phyloP scores from a whole-genome alignment of 2,797 vertebrate species.

The Rhincodon typus region DNA sequence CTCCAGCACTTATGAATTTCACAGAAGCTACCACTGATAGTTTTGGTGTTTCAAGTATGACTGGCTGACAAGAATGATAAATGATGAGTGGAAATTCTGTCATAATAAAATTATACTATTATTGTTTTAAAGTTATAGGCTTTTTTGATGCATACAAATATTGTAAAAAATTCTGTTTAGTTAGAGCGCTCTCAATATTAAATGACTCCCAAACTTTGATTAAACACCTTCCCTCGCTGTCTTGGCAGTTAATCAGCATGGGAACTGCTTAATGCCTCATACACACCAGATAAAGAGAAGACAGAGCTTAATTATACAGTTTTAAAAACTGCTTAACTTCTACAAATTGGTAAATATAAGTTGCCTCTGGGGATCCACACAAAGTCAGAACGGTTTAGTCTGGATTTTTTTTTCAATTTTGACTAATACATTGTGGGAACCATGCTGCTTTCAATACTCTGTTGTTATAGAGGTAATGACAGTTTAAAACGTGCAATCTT shows the following conservation, averaged over 20 bases:
- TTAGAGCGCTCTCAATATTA: constrained; percentile 32
- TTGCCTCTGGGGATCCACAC: constrained; percentile 13
- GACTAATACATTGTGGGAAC: background rate
- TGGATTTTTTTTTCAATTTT: constrained; percentile 12
- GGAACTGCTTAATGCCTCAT: constrained; percentile 33
- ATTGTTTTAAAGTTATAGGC: constrained; percentile 1
- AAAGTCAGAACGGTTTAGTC: constrained; percentile 11
- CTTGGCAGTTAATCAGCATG: constrained; percentile 38
- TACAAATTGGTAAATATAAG: constrained; percentile 35
- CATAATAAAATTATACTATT: background rate
- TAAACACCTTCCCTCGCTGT: constrained; percentile 22
- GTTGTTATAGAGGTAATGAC: background rate
- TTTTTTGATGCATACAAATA: constrained; percentile 14
- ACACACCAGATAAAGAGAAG: constrained; percentile 29
- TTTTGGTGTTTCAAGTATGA: background rate
- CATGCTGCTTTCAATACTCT: background rate
- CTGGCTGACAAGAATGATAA: background rate
- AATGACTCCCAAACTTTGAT: constrained; percentile 32
- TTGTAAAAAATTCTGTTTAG: constrained; percentile 13
- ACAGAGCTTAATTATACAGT: constrained; percentile 38
- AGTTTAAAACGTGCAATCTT: no score
- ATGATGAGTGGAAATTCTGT: background rate
- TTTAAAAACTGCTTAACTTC: constrained; percentile 37
- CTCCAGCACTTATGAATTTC: background rate
- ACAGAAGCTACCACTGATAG: background rate